phyloP scores from a whole-genome alignment of 2,888 invertebrate species.

The Anoplius nigerrimus region DNA sequence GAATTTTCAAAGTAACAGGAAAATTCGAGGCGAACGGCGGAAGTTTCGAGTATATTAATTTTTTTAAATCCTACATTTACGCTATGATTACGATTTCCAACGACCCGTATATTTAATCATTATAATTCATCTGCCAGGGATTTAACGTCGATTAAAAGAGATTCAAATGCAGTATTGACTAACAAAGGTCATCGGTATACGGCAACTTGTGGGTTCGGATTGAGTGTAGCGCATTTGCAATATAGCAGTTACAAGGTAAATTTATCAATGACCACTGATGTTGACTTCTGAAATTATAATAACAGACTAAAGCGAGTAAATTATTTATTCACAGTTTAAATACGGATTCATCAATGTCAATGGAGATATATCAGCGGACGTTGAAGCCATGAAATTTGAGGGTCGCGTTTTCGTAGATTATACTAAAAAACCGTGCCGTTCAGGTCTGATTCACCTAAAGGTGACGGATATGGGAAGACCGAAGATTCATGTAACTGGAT shows the following conservation, averaged over 20 bases:
- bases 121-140: slow-evolving; percentile 39
- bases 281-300: neutral
- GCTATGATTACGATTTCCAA: neutral
- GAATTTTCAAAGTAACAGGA: slow-evolving; percentile 40
- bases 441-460: slow-evolving; percentile 37
- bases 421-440: slow-evolving; percentile 40
- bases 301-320: neutral
- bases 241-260: slow-evolving; percentile 53
- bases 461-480: slow-evolving; percentile 46
- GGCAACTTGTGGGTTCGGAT: slow-evolving; percentile 47
- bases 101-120: neutral
- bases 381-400: slow-evolving; percentile 41
- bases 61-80: neutral
- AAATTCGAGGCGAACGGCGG: slow-evolving; percentile 42
- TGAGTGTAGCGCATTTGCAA: slow-evolving; percentile 38
- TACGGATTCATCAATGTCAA: slow-evolving; percentile 20
- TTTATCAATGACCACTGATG: slow-evolving; percentile 1
- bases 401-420: slow-evolving; percentile 44
- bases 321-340: slow-evolving; percentile 10
- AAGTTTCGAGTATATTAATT: slow-evolving; percentile 42
- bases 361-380: slow-evolving; percentile 40
- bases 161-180: slow-evolving; percentile 38
- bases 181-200: slow-evolving; percentile 40
- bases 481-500: slow-evolving; percentile 47
- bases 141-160: slow-evolving; percentile 49